phyloP scores from a whole-genome alignment of 2,797 vertebrate genomes.

The Capromys pilorides region DNA sequence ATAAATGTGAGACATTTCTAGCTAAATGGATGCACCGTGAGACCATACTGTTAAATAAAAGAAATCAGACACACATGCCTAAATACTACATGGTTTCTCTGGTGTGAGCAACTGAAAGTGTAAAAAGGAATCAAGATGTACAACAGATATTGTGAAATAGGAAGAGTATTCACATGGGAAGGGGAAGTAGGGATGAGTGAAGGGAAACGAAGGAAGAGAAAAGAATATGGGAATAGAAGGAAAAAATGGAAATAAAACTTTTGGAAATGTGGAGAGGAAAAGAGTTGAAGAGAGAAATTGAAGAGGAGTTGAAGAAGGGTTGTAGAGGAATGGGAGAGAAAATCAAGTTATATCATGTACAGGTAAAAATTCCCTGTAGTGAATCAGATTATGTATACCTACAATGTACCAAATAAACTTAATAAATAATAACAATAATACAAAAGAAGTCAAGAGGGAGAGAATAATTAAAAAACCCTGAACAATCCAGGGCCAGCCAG shows the following conservation, averaged over 20 bases:
- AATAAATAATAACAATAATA: too few relatives aligned
- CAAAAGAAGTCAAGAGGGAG: not conserved
- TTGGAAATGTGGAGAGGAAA: not conserved
- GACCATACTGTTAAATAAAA: not conserved
- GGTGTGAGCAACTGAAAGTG: not conserved
- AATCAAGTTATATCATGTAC: not conserved
- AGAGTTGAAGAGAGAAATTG: not conserved
- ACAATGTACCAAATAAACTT: not conserved
- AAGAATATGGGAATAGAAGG: not conserved
- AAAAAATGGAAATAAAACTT: not conserved
- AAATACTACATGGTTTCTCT: not conserved
- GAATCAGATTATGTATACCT: not conserved
- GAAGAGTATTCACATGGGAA: not conserved
- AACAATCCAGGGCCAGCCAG: too few relatives aligned
- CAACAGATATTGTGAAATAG: not conserved
- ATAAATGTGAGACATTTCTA: not conserved
- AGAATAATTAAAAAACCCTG: not conserved
- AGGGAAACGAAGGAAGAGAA: not conserved
- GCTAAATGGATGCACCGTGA: not conserved
- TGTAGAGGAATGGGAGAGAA: not conserved
- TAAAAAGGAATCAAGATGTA: not conserved
- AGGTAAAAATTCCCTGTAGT: not conserved
- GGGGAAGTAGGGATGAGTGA: not conserved
- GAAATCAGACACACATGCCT: not conserved
- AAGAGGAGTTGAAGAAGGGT: not conserved